phyloP scores from a whole-genome alignment of 1,140 invertebrate genomes.

The Lepidurus packardi region DNA sequence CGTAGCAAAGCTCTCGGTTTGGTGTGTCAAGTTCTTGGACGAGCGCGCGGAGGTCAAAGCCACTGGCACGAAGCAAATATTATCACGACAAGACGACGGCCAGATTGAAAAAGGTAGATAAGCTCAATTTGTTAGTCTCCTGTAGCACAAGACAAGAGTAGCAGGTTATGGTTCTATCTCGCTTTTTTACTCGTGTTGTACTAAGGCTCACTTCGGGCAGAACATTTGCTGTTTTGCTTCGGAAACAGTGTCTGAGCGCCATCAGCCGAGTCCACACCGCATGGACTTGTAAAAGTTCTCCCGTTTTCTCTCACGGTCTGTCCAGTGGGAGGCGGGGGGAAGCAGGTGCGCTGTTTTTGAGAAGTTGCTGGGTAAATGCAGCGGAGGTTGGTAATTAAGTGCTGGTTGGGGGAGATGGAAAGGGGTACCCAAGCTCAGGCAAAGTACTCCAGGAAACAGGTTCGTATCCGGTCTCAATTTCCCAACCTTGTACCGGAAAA shows the following conservation, averaged over 20 bases:
- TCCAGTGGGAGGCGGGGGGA: not conserved
- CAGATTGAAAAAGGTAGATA: not conserved
- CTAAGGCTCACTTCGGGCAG: too few relatives aligned
- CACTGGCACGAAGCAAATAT: conserved; percentile 6
- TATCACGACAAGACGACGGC: not conserved
- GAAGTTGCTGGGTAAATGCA: not conserved
- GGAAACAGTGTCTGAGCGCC: too few relatives aligned
- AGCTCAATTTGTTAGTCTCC: not conserved
- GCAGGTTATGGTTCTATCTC: not conserved
- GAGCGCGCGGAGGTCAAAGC: not conserved
- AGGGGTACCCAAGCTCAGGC: not conserved
- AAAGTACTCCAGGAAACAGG: conserved; percentile 15
- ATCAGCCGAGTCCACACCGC: not conserved
- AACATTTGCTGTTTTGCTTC: too few relatives aligned
- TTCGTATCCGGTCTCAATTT: conserved; percentile 8
- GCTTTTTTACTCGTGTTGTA: too few relatives aligned
- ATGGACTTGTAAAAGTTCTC: not conserved
- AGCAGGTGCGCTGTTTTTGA: conserved; percentile 1
- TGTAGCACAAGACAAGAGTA: not conserved
- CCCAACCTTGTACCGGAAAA: not conserved
- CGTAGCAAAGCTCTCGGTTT: not conserved
- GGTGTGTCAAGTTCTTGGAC: not conserved
- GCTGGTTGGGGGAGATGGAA: not conserved
- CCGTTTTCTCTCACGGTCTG: not conserved
- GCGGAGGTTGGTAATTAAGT: conserved; percentile 15